A percentile compares a stretch with the other conserved stretches of the same genome.
Conservation (phyloP, 2,888 invertebrate genomes). For the Chaitophorus viminalis region DNA sequence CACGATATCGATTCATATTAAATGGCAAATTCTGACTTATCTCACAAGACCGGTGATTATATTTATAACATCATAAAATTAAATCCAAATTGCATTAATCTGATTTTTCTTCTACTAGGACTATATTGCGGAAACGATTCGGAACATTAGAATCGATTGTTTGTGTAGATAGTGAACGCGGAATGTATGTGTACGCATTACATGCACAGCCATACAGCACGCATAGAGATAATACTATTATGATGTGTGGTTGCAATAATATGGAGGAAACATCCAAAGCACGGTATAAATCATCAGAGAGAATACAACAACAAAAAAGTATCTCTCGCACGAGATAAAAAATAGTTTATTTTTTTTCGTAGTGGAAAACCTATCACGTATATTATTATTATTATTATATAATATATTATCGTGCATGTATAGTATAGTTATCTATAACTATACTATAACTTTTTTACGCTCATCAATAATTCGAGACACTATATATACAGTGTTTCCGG, state of each 20-base stretch:
- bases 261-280: conserved; percentile 6
- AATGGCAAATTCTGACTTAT: too few species aligned
- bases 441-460: neutral
- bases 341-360: conserved; percentile 19
- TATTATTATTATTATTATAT: neutral
- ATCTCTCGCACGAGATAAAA: neutral
- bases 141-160: too few species aligned
- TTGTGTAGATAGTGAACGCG: too few species aligned
- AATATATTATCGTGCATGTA: neutral
- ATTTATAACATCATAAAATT: too few species aligned
- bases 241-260: neutral
- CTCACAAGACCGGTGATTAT: too few species aligned
- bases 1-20: too few species aligned
- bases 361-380: conserved; percentile 17
- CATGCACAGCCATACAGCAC: too few species aligned
- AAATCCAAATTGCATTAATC: too few species aligned
- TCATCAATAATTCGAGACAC: conserved; percentile 37
- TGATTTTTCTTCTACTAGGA: too few species aligned
- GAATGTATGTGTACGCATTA: too few species aligned
- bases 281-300: conserved; percentile 33
- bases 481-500: neutral
- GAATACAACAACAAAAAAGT: neutral
- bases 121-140: too few species aligned
- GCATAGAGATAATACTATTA: neutral
- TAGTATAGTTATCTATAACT: neutral